These are phyloP conservation scores for Antrozous pallidus DNA, from an alignment of 2,797 vertebrate species.

Conservation along the genomic window DNA sequence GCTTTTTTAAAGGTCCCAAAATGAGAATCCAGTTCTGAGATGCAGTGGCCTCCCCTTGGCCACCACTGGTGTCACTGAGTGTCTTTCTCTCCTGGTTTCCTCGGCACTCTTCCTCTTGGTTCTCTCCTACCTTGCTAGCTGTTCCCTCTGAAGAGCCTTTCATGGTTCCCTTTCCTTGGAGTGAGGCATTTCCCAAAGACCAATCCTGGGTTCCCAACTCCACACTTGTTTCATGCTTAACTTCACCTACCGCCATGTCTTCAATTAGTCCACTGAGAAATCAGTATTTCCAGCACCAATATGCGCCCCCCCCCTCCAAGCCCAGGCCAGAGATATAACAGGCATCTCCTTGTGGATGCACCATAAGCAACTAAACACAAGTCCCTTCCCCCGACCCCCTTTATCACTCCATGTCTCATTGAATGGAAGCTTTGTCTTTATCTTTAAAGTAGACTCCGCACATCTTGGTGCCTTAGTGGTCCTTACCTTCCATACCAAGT, in stretches of 20 bases:
- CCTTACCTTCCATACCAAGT: background rate
- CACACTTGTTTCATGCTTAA: background rate
- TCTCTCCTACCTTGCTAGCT: background rate
- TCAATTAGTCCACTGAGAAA: background rate
- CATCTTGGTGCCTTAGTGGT: background rate
- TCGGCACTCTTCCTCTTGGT: background rate
- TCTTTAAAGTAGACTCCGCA: background rate
- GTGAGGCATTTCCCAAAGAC: background rate
- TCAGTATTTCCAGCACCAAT: background rate
- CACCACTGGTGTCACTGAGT: background rate
- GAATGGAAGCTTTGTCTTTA: background rate
- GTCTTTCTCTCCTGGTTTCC: background rate
- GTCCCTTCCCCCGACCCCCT: background rate
- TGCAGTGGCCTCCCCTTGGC: background rate
- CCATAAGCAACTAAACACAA: background rate
- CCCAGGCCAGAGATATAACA: background rate
- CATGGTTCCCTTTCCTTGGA: background rate
- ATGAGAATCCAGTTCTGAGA: background rate
- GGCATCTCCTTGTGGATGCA: background rate
- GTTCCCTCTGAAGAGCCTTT: background rate
- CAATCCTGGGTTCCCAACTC: background rate
- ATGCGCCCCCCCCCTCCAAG: background rate
- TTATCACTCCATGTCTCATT: background rate
- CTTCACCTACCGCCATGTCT: background rate
- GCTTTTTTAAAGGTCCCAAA: background rate